These are phyloP conservation scores for Orientallactaga sibirica DNA, from an alignment of 2,797 vertebrate species.

Conservation along the genomic window DNA sequence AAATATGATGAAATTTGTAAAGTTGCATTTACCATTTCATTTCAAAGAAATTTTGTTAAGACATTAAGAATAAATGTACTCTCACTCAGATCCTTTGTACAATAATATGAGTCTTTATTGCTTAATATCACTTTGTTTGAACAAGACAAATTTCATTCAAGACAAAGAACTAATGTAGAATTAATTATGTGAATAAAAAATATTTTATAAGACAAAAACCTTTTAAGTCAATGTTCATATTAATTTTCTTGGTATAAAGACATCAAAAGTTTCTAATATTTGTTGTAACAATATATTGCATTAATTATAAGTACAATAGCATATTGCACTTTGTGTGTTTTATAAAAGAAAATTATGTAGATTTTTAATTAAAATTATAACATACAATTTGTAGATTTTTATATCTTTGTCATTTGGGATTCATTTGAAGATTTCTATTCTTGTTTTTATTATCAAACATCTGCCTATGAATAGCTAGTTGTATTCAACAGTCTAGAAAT, in stretches of 20 bases:
- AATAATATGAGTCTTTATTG: not conserved
- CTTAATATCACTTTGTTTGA: not conserved
- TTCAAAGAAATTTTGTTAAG: slow-evolving; percentile 15
- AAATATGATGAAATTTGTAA: not conserved
- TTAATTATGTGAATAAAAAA: slow-evolving; percentile 35
- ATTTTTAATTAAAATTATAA: not conserved
- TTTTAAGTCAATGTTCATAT: not conserved
- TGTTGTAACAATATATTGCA: not conserved
- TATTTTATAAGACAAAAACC: not conserved
- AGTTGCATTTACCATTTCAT: not conserved
- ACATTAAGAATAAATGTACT: not conserved
- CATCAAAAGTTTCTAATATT: slow-evolving; percentile 4
- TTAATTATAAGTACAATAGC: not conserved
- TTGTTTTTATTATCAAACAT: slow-evolving; percentile 15
- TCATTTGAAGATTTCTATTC: not conserved
- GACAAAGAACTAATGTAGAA: not conserved
- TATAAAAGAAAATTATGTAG: not conserved
- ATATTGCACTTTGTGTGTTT: not conserved
- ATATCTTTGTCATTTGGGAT: not conserved
- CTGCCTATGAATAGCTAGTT: not conserved
- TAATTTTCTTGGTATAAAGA: not conserved
- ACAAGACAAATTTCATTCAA: not conserved
- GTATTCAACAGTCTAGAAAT: not conserved
- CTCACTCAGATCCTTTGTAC: not conserved
- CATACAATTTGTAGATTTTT: not conserved